These are phyloP conservation scores for Diarsia dahlii DNA, from an alignment of 2,888 invertebrate genomes.

Conservation along the genomic window DNA sequence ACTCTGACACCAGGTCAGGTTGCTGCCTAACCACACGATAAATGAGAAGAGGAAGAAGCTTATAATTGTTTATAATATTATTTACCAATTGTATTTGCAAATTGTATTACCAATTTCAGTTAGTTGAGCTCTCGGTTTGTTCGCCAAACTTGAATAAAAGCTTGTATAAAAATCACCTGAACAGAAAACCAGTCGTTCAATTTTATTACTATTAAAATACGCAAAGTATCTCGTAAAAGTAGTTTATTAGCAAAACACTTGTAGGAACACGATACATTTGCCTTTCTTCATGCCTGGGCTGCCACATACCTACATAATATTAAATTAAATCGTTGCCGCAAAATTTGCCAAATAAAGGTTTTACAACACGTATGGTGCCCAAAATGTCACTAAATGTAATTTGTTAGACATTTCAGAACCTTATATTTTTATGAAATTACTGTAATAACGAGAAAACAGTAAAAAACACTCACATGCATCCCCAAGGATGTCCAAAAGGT, in stretches of 20 bases:
- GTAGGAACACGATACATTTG: slow-evolving; percentile 4
- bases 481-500: neutral
- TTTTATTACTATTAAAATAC: slow-evolving; percentile 15
- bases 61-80: too few species aligned
- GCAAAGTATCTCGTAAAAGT: slow-evolving; percentile 15
- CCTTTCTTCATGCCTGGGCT: neutral
- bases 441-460: slow-evolving; percentile 12
- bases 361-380: slow-evolving; percentile 3
- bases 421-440: slow-evolving; percentile 13
- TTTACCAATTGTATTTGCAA: too few species aligned
- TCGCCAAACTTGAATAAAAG: neutral
- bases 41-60: too few species aligned
- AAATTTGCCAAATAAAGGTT: neutral
- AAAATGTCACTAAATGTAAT: neutral
- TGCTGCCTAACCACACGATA: too few species aligned
- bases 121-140: neutral
- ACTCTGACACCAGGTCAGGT: too few species aligned
- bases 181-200: neutral
- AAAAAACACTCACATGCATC: slow-evolving; percentile 32
- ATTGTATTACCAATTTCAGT: too few species aligned
- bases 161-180: neutral
- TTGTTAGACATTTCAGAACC: slow-evolving; percentile 3
- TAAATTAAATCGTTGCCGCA: neutral
- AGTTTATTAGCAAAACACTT: slow-evolving; percentile 19
- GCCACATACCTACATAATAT: neutral